phyloP scores from a whole-genome alignment of 2,797 vertebrate species.

The Alectoris magna region DNA sequence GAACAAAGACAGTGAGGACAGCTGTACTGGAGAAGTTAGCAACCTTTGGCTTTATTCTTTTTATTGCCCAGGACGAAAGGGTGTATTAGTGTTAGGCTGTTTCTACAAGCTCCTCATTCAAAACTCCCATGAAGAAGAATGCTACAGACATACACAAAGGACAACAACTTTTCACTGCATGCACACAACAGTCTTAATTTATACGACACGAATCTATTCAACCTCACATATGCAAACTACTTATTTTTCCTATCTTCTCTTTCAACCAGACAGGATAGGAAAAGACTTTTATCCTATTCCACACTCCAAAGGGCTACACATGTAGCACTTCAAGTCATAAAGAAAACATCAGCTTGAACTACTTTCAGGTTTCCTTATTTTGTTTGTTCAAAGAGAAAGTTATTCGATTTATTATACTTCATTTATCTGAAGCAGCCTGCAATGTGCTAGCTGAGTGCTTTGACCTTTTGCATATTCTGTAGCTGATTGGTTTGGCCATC shows the following conservation, averaged over 20 bases:
- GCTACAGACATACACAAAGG: background rate
- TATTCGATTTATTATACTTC: background rate
- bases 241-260: background rate
- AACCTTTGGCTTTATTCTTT: background rate
- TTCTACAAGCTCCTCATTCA: background rate
- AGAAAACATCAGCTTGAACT: constrained; percentile 29
- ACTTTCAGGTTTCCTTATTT: constrained; percentile 14
- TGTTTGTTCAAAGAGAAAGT: constrained; percentile 26
- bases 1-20: background rate
- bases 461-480: constrained; percentile 50
- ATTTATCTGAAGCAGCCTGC: constrained; percentile 34
- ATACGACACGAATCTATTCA: background rate
- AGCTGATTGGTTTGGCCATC: constrained; percentile 45
- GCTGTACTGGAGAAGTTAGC: background rate
- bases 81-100: background rate
- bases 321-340: background rate
- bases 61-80: background rate
- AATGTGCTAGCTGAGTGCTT: background rate
- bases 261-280: background rate
- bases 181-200: background rate
- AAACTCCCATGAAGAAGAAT: background rate
- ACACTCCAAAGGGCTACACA: background rate
- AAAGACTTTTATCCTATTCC: background rate
- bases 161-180: background rate
- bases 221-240: background rate